Conservation (phyloP, 2,113 vertebrate species). For the Petaurus breviceps region DNA sequence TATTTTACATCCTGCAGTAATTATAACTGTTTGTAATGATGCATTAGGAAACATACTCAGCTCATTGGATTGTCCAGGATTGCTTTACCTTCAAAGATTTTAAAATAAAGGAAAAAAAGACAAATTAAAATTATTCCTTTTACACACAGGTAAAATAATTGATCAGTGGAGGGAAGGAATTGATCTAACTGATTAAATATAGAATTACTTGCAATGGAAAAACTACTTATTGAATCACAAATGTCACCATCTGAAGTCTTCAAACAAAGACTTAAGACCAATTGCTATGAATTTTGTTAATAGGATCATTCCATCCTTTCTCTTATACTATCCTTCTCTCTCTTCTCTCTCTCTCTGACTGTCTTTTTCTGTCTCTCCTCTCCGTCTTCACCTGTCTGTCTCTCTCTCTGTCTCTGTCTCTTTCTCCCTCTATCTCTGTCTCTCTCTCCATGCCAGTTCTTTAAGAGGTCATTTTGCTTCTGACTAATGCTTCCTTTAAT, state of each 20-base stretch:
- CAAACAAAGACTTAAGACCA: not conserved
- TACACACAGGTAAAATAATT: not conserved
- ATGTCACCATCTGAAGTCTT: not conserved
- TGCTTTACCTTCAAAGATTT: not conserved
- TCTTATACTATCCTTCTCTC: not conserved
- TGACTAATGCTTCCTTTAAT: no score
- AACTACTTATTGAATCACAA: not conserved
- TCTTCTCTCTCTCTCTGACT: no score
- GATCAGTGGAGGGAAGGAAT: not conserved
- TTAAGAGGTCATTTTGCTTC: no score
- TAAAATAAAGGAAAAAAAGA: not conserved
- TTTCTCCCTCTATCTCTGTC: no score
- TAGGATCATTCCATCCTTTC: not conserved
- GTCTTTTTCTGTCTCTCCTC: no score
- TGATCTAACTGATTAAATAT: not conserved
- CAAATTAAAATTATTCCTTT: not conserved
- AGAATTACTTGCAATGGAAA: not conserved
- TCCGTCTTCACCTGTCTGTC: no score
- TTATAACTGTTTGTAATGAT: not conserved
- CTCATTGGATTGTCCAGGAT: not conserved
- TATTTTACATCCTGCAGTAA: not conserved
- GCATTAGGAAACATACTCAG: not conserved
- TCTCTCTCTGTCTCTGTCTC: no score
- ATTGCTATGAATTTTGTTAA: not conserved
- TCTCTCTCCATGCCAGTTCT: no score